Percentiles rank a stretch among this genome's conserved stretches.
phyloP scores from a whole-genome alignment of 2,888 invertebrate genomes.

The Eremobia ochroleuca region DNA sequence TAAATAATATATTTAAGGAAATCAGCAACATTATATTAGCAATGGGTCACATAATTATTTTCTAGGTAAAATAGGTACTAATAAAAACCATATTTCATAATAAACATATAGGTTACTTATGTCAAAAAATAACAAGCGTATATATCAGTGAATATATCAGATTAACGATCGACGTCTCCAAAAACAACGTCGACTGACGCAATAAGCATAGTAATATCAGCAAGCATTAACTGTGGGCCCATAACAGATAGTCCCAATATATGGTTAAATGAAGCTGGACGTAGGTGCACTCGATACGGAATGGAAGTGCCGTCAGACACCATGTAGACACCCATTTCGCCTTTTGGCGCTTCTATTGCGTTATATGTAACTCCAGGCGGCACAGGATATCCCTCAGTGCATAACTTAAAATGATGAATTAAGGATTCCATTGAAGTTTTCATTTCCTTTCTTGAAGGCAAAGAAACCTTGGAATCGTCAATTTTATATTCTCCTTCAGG shows the following conservation, averaged over 20 bases:
- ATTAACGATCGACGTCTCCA: constrained; percentile 92
- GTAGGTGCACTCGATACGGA: constrained; percentile 93
- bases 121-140: background rate
- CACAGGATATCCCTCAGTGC: constrained; percentile 95
- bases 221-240: constrained; percentile 92
- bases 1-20: background rate
- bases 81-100: background rate
- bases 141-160: background rate
- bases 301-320: constrained; percentile 95
- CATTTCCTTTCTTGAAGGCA: constrained; percentile 95
- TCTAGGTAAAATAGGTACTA: background rate
- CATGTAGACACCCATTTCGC: constrained; percentile 96
- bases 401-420: constrained; percentile 97
- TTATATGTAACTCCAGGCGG: constrained; percentile 96
- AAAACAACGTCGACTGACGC: constrained; percentile 93
- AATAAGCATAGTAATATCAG: constrained; percentile 95
- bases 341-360: constrained; percentile 95
- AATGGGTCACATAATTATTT: background rate
- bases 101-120: too few species aligned
- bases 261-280: constrained; percentile 91
- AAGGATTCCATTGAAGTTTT: constrained; percentile 96
- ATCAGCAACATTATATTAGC: background rate
- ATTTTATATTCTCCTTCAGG: constrained; percentile 94
- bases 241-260: constrained; percentile 92
- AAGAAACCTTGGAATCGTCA: constrained; percentile 95